These are phyloP conservation scores for Paraplagusia blochii DNA, from an alignment of 2,113 vertebrate genomes.

Conservation along the genomic window DNA sequence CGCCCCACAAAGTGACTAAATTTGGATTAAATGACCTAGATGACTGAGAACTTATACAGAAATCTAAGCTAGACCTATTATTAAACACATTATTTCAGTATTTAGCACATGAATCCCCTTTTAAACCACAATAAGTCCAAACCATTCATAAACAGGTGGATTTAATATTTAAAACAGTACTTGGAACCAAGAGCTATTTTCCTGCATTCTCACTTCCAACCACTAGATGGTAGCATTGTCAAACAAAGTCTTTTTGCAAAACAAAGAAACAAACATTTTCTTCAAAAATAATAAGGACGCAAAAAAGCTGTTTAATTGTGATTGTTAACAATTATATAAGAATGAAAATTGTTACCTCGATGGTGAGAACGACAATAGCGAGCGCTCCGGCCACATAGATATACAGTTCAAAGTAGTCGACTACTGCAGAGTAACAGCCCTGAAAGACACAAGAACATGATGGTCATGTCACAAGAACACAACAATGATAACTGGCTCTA, in stretches of 20 bases:
- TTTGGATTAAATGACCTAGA: no score
- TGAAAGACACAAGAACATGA: slow-evolving; percentile 55
- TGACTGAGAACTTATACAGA: no score
- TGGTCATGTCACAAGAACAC: slow-evolving; percentile 31
- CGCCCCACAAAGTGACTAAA: no score
- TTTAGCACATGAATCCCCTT: no score
- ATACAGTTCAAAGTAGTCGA: slow-evolving; percentile 89
- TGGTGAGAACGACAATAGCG: slow-evolving; percentile 88
- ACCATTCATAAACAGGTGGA: not conserved
- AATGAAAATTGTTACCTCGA: slow-evolving; percentile 79
- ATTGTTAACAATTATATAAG: not conserved
- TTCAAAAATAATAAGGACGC: slow-evolving; percentile 7
- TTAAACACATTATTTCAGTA: no score
- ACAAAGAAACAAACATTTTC: not conserved
- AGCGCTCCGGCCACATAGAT: slow-evolving; percentile 92
- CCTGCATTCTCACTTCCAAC: slow-evolving; percentile 15
- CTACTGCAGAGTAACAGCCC: slow-evolving; percentile 92
- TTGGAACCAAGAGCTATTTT: not conserved
- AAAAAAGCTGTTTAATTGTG: slow-evolving; percentile 8
- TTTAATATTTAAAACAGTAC: not conserved
- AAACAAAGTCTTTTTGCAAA: slow-evolving; percentile 4
- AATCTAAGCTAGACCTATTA: no score
- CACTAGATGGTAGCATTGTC: slow-evolving; percentile 56
- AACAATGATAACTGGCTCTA: slow-evolving; percentile 39
- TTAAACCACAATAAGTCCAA: no score